Conservation (phyloP, 1,140 invertebrate genomes). For the Lordiphosa mommai region DNA sequence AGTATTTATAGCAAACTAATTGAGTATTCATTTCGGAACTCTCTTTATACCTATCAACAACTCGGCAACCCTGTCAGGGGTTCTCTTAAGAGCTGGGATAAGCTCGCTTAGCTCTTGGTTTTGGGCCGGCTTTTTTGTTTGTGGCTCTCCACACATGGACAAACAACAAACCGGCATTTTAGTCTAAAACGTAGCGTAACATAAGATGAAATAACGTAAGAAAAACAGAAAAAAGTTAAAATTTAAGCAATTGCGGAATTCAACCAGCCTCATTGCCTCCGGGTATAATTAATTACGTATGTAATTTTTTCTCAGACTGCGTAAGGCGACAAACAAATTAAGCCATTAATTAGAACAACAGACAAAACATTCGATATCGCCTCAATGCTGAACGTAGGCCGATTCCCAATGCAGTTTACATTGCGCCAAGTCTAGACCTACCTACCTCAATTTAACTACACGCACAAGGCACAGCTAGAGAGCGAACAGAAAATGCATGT, state of each 20-base stretch:
- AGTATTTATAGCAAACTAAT: no score
- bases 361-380: conserved; percentile 16
- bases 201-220: conserved; percentile 1
- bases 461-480: conserved; percentile 31
- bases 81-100: conserved; percentile 21
- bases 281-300: conserved; percentile 22
- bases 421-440: conserved; percentile 34
- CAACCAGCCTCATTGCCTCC: conserved; percentile 14
- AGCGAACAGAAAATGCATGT: conserved; percentile 50
- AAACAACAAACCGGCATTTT: conserved; percentile 41
- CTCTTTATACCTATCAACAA: neutral
- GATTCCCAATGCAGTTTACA: conserved; percentile 67
- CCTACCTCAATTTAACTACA: conserved; percentile 45
- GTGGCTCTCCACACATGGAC: conserved; percentile 11
- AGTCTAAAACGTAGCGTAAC: conserved; percentile 13
- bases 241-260: conserved; percentile 13
- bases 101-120: conserved; percentile 14
- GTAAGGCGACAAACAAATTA: conserved; percentile 20
- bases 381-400: conserved; percentile 62
- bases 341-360: conserved; percentile 63
- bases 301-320: no score
- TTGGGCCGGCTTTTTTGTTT: conserved; percentile 48
- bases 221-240: neutral
- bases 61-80: conserved; percentile 36
- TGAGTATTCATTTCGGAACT: no score